These are phyloP conservation scores for Tipula unca DNA, from an alignment of 2,888 invertebrate genomes.

Conservation along the genomic window DNA sequence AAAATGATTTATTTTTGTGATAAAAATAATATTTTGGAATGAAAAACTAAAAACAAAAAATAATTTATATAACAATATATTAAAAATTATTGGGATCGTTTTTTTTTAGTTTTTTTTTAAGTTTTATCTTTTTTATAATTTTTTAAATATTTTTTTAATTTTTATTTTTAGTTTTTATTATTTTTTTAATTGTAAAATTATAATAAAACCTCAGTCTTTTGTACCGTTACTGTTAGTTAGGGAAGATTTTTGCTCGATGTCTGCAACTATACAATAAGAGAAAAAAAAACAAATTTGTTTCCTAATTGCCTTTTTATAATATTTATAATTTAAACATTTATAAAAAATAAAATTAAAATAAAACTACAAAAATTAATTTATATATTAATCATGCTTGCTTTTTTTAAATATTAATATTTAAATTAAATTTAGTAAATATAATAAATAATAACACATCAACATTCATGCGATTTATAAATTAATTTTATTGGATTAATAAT, in stretches of 20 bases:
- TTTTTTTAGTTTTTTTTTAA: neutral
- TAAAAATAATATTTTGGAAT: neutral
- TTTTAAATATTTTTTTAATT: constrained; percentile 21
- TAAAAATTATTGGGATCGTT: neutral
- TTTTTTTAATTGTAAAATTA: constrained; percentile 25
- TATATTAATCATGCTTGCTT: constrained; percentile 15
- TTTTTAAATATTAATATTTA: constrained; percentile 19
- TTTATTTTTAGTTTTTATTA: constrained; percentile 20
- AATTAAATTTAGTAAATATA: neutral
- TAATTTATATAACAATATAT: neutral
- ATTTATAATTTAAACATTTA: neutral
- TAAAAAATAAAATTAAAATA: neutral
- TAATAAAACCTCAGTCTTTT: constrained; percentile 43
- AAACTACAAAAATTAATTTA: constrained; percentile 15
- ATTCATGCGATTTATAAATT: neutral
- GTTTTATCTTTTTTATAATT: constrained; percentile 17
- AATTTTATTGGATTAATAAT: neutral
- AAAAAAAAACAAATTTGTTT: constrained; percentile 22
- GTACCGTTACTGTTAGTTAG: constrained; percentile 42
- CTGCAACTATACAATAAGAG: constrained; percentile 33
- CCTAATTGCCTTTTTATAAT: neutral
- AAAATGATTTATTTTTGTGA: neutral
- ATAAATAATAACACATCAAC: constrained; percentile 1
- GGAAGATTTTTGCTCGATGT: constrained; percentile 36
- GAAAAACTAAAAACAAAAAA: neutral